Evolutionary conservation across 2,113 vertebrate genomes (phyloP).

Genomic region (Gadus chalcogrammus): DNA sequence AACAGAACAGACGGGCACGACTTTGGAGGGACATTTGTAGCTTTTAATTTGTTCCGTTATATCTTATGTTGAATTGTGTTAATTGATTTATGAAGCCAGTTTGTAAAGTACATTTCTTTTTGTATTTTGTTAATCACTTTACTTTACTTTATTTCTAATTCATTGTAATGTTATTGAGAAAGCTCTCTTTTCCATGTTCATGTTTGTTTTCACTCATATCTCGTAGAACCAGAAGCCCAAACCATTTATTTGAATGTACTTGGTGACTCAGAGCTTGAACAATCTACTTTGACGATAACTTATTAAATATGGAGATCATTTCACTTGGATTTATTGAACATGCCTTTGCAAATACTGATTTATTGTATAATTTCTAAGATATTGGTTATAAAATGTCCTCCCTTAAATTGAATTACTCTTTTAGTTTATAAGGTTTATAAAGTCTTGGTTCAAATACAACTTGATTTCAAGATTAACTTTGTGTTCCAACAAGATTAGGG

Average conservation of each 20-base stretch:
- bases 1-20: neutral
- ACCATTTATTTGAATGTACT: slow-evolving; percentile 8
- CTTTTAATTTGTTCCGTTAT: neutral
- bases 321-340: slow-evolving; percentile 26
- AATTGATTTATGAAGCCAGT: slow-evolving; percentile 25
- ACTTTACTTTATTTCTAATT: neutral
- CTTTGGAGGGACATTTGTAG: neutral
- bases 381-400: slow-evolving; percentile 26
- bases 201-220: neutral
- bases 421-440: slow-evolving; percentile 12
- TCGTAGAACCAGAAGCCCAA: slow-evolving; percentile 13
- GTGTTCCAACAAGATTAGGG: slow-evolving; percentile 2
- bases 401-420: slow-evolving; percentile 34
- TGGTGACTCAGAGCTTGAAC: slow-evolving; percentile 47
- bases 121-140: slow-evolving; percentile 1
- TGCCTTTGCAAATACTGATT: slow-evolving; percentile 40
- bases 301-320: slow-evolving; percentile 18
- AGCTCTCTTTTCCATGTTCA: neutral
- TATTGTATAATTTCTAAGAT: slow-evolving; percentile 28
- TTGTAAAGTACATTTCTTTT: slow-evolving; percentile 4
- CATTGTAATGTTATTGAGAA: neutral
- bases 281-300: slow-evolving; percentile 23
- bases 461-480: slow-evolving; percentile 20
- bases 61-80: slow-evolving; percentile 1
- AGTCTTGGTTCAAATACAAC: slow-evolving; percentile 27